phyloP scores from a whole-genome alignment of 2,113 vertebrate species.

The Clupea harengus region DNA sequence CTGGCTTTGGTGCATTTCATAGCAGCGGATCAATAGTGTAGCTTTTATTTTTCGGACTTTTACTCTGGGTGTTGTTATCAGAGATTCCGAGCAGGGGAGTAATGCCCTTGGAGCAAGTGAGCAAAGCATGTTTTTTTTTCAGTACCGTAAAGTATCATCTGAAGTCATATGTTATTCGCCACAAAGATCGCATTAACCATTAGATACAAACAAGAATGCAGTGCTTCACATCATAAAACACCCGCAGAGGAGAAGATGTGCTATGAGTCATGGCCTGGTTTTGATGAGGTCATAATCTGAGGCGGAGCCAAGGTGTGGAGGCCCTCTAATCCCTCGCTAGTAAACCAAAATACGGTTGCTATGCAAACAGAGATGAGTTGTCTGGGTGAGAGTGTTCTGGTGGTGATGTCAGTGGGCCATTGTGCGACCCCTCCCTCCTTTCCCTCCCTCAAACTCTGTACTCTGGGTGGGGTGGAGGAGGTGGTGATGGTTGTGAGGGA shows the following conservation, averaged over 20 bases:
- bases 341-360: not conserved
- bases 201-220: no score
- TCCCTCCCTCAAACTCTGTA: not conserved
- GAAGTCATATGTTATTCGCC: no score
- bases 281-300: not conserved
- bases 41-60: not conserved
- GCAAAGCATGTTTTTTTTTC: no score
- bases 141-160: no score
- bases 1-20: no score
- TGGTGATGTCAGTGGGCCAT: not conserved
- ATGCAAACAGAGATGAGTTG: not conserved
- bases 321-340: not conserved
- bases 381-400: constrained; percentile 1
- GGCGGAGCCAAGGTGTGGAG: not conserved
- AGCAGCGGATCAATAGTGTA: no score
- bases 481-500: not conserved
- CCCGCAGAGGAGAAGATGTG: no score
- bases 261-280: not conserved
- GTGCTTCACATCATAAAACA: no score
- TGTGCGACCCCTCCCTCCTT: not conserved
- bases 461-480: not conserved
- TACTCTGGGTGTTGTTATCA: not conserved
- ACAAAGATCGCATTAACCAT: no score
- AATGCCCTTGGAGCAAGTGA: not conserved
- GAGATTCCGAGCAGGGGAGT: not conserved